Evolutionary conservation across 2,113 vertebrate species (phyloP).

Genomic region (Gallinago jamesoni): DNA sequence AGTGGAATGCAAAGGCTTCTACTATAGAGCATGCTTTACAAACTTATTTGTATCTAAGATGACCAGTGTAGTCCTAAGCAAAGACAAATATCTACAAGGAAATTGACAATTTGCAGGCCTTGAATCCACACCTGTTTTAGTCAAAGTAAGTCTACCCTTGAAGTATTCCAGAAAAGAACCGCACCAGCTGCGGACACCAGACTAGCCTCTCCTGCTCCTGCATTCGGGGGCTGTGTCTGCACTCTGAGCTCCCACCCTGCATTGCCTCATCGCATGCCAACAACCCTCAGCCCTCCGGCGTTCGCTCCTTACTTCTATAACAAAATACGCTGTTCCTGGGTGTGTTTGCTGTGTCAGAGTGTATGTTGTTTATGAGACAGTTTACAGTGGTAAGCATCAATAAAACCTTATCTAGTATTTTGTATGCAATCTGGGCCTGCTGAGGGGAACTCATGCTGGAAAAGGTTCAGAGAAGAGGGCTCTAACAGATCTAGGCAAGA

Average conservation of each 20-base stretch:
- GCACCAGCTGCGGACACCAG: background rate
- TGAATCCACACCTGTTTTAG: background rate
- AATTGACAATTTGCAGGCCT: background rate
- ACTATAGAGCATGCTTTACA: background rate
- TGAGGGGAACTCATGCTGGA: background rate
- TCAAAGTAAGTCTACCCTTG: background rate
- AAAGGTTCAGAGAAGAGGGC: background rate
- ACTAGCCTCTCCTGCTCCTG: background rate
- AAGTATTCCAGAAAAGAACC: background rate
- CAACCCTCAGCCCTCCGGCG: background rate
- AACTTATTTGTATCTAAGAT: background rate
- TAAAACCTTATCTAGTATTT: background rate
- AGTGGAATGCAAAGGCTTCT: background rate
- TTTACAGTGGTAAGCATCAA: rapidly evolving
- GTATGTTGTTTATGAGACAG: background rate
- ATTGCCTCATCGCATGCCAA: background rate
- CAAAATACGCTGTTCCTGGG: background rate
- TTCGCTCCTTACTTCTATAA: background rate
- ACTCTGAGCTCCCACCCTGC: background rate
- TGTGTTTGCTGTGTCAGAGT: background rate
- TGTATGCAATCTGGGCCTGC: rapidly evolving
- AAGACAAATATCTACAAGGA: background rate
- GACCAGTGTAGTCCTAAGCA: background rate
- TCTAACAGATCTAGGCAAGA: background rate
- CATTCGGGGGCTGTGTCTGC: background rate